Evolutionary conservation across 1,140 invertebrate genomes (phyloP), one percentile per base, ranked within the genome.

Genomic region (Zaprionus ornatus): DNA sequence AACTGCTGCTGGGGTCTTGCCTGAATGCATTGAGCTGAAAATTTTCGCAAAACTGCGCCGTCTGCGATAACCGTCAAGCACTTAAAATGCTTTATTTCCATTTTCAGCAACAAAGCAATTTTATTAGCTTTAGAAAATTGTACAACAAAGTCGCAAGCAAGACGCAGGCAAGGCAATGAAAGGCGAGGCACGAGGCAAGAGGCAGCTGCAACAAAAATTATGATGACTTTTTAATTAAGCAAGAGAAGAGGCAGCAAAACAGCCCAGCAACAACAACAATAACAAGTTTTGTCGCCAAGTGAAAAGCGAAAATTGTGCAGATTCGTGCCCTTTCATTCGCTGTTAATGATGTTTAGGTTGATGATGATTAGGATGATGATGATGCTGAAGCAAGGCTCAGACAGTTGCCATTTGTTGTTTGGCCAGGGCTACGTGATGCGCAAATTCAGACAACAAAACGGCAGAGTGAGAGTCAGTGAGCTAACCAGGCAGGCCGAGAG

Each of bases 151-250:
- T 79, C 63, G 52, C 63, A 73, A 68, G 62, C 62, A 45, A 45
- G 40, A 9, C n/a, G 40, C n/a, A 17, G 40, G 15, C 37, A 32
- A 32, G 15, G 35, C 35, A 10, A 3, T 7, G 29, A 6, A 6
- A 15, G 35, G 35, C 12, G 37, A 40, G n/a, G 60, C 19, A 37
- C 62, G 74, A 71, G 48, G 60, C 19, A 32, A 9, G 40, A 45
- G 42, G 69, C 81, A 90, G 81, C 85, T 90, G 85, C 85, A 90
- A 71, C 85, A 79, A 73, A 78, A 88, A 84, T 88, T 88, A 90
- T 88, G 85, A 88, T 88, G 85, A 88, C 85, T 90, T 88, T 88
- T 88, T 88, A 88, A 88, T 88, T 88, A 88, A 88, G 81, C 71
- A 77, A 60, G 48, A 74, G 57, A 65, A 67, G 56, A 27, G 70